Base-by-base conservation (phyloP, 2,113 vertebrate species). In the Terrapene triunguis region DNA sequence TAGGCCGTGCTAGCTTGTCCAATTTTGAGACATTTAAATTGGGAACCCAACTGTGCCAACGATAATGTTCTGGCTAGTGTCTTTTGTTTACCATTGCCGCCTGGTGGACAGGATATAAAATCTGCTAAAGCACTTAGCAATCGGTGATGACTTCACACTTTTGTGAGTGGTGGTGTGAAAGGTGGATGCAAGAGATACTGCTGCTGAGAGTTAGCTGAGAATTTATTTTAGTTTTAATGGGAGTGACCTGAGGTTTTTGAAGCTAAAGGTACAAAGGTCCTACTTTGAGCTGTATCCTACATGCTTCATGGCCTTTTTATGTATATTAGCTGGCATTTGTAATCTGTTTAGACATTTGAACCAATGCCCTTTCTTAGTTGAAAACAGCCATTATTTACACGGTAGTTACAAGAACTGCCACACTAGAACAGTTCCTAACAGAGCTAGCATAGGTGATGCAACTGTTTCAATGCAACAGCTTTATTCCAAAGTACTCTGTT, bases 71-170 rank as follows among this genome's bases (percentile, higher is more conserved):
- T 97, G 97, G 92, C 96, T 97, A 97, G 94, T 50, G 96, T 97
- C 88, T 97, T 38, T 97, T 97, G 92, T 95, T 97, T 97, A 97
- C 96, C 94, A 96, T 97, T 25, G 0, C 93, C 97, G 92, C 96
- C 94, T 96, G 82, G 91, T 93, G 94, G 96, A 95, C 91, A 94
- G 24, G 96, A 95, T 96, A 89, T 94, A 92, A 86, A 95, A 96
- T 96, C 97, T 97, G 97, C 90, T 96, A 97, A 97, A 97, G 92
- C 96, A 97, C 94, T 96, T 96, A 93, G 94, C 96, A 97, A 93
- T 96, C 96, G 93, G 87, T 96, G 96, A 96, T 96, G 91, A 86
- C 92, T 95, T 97, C 94, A 92, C 96, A 93, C 95, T 94, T 97
- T 74, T 72, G 65, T 57, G 89, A 95, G 85, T 84, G 89, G 93